phyloP scores from a whole-genome alignment of 1,140 invertebrate species.

The Aphelenchoides avenae region DNA sequence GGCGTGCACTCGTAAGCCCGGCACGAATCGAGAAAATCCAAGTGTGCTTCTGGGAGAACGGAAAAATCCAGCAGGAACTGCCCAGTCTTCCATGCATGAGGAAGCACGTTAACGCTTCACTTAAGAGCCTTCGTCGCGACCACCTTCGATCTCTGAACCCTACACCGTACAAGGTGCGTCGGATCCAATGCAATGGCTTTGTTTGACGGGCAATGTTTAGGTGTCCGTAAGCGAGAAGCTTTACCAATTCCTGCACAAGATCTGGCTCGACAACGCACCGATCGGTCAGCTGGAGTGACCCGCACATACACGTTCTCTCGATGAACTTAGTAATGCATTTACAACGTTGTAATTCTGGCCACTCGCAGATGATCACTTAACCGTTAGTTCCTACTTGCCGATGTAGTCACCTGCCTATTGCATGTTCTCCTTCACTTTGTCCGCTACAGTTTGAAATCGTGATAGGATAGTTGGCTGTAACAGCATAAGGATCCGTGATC shows the following conservation, averaged over 20 bases:
- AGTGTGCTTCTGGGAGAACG: constrained; percentile 40
- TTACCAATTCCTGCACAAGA: constrained; percentile 88
- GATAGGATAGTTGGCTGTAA: too few species aligned
- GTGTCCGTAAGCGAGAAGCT: constrained; percentile 88
- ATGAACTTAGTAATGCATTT: too few species aligned
- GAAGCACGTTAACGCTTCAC: constrained; percentile 73
- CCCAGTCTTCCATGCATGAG: constrained; percentile 71
- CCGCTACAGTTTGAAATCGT: too few species aligned
- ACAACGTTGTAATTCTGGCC: too few species aligned
- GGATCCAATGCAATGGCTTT: constrained; percentile 14
- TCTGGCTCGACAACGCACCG: constrained; percentile 94
- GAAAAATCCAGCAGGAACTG: constrained; percentile 61
- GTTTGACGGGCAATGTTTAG: constrained; percentile 64
- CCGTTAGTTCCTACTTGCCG: too few species aligned
- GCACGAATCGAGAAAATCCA: constrained; percentile 42
- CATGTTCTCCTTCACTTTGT: too few species aligned
- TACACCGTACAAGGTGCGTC: constrained; percentile 87
- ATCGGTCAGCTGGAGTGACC: constrained; percentile 76
- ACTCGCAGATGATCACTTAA: too few species aligned
- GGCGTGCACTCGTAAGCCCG: constrained; percentile 59
- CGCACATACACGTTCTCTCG: too few species aligned
- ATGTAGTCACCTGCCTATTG: too few species aligned
- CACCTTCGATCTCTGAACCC: constrained; percentile 93
- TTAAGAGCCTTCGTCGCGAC: constrained; percentile 79
- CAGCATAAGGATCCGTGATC: too few species aligned